Conservation (phyloP, 2,888 invertebrate genomes). For the Papilio elwesi region DNA sequence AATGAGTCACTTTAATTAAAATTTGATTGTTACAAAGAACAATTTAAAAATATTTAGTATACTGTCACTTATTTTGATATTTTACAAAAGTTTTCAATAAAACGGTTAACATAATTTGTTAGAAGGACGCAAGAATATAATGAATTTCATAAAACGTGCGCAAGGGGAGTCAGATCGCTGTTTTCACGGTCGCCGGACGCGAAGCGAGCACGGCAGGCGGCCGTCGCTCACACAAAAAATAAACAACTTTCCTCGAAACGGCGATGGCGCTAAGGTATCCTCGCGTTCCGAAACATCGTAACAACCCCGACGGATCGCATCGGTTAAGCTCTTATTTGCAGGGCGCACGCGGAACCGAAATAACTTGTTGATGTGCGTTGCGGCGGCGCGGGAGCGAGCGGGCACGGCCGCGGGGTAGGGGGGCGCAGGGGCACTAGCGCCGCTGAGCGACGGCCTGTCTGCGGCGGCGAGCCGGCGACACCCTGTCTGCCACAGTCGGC, state of each 20-base stretch:
- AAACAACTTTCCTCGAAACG: constrained; percentile 81
- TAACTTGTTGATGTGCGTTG: constrained; percentile 83
- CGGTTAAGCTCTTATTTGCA: constrained; percentile 69
- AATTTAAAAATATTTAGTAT: no score
- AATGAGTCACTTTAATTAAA: background rate
- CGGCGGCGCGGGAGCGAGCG: constrained; percentile 69
- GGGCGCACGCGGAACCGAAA: constrained; percentile 72
- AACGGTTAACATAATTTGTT: background rate
- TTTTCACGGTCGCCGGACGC: constrained; percentile 79
- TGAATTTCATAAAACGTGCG: constrained; percentile 49
- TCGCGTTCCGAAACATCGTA: constrained; percentile 61
- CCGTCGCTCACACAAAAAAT: constrained; percentile 76
- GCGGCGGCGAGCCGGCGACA: constrained; percentile 94
- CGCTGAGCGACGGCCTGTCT: constrained; percentile 90
- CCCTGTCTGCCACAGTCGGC: constrained; percentile 95
- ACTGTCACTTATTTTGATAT: background rate
- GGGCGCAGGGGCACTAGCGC: constrained; percentile 65
- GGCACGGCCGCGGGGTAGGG: constrained; percentile 51
- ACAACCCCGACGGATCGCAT: constrained; percentile 54
- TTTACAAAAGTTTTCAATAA: background rate
- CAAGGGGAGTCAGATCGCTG: constrained; percentile 61
- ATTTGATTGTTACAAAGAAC: no score
- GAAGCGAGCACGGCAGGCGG: constrained; percentile 74
- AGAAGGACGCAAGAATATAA: constrained; percentile 43
- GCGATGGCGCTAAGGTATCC: constrained; percentile 79